These are phyloP conservation scores for Physeter macrocephalus DNA, from an alignment of 2,113 vertebrate species.

Conservation along the genomic window DNA sequence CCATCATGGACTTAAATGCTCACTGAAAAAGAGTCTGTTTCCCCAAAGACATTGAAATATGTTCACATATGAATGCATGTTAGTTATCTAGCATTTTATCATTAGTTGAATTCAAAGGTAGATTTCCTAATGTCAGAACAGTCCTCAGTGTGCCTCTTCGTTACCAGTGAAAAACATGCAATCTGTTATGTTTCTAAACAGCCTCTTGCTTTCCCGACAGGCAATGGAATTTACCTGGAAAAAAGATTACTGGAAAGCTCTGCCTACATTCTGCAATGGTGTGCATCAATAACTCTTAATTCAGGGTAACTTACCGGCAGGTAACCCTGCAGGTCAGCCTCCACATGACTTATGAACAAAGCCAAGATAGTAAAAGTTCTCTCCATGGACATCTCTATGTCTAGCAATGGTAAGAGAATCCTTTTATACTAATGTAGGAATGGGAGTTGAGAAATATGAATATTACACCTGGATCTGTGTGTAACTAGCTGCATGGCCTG, in stretches of 20 bases:
- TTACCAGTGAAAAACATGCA: not conserved
- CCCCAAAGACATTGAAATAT: not conserved
- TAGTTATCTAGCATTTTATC: not conserved
- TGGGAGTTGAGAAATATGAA: not conserved
- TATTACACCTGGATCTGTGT: not conserved
- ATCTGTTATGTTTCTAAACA: not conserved
- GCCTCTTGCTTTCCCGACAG: not conserved
- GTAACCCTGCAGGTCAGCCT: not conserved
- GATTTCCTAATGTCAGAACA: not conserved
- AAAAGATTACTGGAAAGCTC: not conserved
- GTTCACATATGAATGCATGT: not conserved
- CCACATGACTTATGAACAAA: not conserved
- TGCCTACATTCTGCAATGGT: not conserved
- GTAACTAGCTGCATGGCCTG: not conserved
- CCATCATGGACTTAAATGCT: not conserved
- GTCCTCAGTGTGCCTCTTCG: not conserved
- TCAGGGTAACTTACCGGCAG: not conserved
- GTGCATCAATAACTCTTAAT: not conserved
- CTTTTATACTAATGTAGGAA: not conserved
- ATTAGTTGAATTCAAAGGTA: conserved; percentile 18
- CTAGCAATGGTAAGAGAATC: not conserved
- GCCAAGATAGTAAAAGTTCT: not conserved
- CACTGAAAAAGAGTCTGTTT: not conserved
- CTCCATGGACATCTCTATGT: not conserved
- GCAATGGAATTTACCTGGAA: not conserved